Evolutionary conservation across 2,888 invertebrate species (phyloP), one percentile per base, ranked within the genome.

Genomic region (Agonopterix alstromeriana): DNA sequence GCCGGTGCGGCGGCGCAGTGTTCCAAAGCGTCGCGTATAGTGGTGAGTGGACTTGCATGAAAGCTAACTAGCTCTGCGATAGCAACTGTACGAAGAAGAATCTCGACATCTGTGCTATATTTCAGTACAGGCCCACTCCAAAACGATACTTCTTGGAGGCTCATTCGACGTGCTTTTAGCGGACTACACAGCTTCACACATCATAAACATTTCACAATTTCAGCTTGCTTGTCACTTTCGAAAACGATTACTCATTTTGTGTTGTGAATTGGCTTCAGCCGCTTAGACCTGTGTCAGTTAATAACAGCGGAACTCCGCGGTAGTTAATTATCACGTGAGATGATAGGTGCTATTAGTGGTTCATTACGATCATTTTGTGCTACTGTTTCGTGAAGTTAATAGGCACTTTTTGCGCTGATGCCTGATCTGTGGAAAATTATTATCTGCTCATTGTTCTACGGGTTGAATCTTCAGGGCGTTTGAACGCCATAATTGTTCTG

Each of bases 1-100:
- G 79, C 70, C 81, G 87, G 86, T 84, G 86, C 87, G 80, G 82
- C 76, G 78, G 75, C 72, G 82, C 93, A 96, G 95, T 95, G 95
- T 96, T 96, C 94, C 96, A 96, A 94, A 95, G 95, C 91, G 95
- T 96, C 94, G 96, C 96, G 90, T 96, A 95, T 92, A 96, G 95
- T 90, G 96, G 96, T 96, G 95, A 96, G 96, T 94, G 90, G 91
- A 90, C 90, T 68, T 79, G 82, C 82, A 89, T 82, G 81, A 55
- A 62, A 68, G 73, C 71, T 75, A 65, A 53, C 53, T 72, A 70
- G 71, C 70, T 67, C 14, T 8, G n/a, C 42, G 35, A 35, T 2
- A 38, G 36, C 27, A 46, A 41, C 35, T 27, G 42, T 46, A 27
- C 45, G 45, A 8, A 14, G 38, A 12, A 46, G n/a, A 11, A 8